A percentile compares a stretch with the other conserved stretches of the same genome.
phyloP scores from a whole-genome alignment of 1,140 invertebrate species.

The Conus betulinus region DNA sequence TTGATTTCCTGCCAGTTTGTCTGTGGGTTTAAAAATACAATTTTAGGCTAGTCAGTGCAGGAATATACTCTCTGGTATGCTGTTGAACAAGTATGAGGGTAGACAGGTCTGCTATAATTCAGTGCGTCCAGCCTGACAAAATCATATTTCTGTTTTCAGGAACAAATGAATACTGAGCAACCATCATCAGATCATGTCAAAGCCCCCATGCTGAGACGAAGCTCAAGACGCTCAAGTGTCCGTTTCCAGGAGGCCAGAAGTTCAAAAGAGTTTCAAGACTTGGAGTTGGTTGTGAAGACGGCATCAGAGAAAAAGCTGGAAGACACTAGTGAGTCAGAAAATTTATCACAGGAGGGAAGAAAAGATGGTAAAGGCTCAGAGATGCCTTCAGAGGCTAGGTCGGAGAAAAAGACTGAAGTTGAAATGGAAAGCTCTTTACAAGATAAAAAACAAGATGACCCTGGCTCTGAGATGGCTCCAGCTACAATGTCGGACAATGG shows the following conservation, averaged over 20 bases:
- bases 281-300: not conserved
- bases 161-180: not conserved
- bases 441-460: no score
- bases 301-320: not conserved
- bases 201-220: not conserved
- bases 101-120: not conserved
- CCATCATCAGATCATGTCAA: not conserved
- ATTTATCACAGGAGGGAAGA: not conserved
- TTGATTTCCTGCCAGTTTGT: no score
- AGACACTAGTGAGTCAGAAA: not conserved
- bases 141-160: constrained; percentile 9
- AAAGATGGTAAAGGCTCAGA: no score
- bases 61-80: no score
- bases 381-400: no score
- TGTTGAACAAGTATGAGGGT: no score
- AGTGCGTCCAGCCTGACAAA: not conserved
- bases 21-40: no score
- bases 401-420: not conserved
- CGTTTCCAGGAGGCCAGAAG: constrained; percentile 13
- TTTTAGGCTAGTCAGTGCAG: no score
- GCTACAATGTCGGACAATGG: not conserved
- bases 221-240: constrained; percentile 19
- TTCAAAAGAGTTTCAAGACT: not conserved
- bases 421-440: not conserved
- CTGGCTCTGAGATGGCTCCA: not conserved